Conservation (phyloP, 2,888 invertebrate genomes). For the Drosophila rellima region DNA sequence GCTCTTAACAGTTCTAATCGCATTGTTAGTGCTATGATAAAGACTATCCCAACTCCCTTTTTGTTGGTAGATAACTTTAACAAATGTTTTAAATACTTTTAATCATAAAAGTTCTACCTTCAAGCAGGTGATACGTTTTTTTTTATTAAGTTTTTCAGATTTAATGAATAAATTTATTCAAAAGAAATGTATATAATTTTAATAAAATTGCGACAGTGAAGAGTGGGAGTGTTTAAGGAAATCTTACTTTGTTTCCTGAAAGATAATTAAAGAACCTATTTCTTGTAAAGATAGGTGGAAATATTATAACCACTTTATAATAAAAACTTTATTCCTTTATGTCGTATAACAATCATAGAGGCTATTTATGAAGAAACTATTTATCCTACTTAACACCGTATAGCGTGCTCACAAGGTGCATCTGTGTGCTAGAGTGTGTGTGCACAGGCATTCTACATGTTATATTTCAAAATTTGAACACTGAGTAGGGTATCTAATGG, state of each 20-base stretch:
- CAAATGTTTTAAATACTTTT: background rate
- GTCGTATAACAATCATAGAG: background rate
- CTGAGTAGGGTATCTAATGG: conserved; percentile 7
- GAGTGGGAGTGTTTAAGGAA: no score
- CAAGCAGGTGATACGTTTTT: background rate
- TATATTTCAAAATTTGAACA: background rate
- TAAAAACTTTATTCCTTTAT: no score
- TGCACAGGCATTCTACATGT: background rate
- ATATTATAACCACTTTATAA: no score
- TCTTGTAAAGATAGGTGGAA: no score
- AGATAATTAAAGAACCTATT: no score
- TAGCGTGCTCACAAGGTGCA: background rate
- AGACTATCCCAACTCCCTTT: background rate
- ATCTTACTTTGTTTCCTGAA: no score
- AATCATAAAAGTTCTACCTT: background rate
- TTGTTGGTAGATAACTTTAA: background rate
- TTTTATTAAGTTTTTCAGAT: background rate
- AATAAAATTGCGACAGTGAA: no score
- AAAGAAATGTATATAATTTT: background rate
- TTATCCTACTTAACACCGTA: background rate
- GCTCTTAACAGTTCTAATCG: background rate
- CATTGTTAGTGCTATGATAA: background rate
- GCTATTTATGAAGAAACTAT: background rate
- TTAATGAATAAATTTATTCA: background rate
- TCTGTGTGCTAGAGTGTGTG: background rate